phyloP scores from a whole-genome alignment of 2,113 vertebrate species.

The Todiramphus saurophagus region DNA sequence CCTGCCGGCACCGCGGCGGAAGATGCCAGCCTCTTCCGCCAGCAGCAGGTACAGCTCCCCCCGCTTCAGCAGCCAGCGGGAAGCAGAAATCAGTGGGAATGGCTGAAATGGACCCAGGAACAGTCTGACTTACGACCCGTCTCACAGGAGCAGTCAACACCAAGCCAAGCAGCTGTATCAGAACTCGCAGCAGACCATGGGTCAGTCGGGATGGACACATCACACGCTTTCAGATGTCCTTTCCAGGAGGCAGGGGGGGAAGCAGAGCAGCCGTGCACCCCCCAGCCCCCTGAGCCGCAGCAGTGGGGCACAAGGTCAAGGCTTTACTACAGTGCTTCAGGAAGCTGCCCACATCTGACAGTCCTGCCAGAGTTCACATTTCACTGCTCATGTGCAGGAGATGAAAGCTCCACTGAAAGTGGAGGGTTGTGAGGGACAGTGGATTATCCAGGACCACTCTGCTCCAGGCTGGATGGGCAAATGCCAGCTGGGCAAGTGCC shows the following conservation, averaged over 20 bases:
- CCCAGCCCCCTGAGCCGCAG: too few relatives aligned
- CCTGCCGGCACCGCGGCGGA: slow-evolving; percentile 84
- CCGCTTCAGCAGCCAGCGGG: slow-evolving; percentile 89
- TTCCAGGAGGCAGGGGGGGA: fast-evolving
- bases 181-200: fast-evolving
- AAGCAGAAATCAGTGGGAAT: slow-evolving; percentile 86
- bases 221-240: fast-evolving
- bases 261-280: fast-evolving
- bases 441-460: background rate
- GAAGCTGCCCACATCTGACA: background rate
- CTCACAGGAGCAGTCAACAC: background rate
- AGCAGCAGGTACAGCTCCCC: slow-evolving; percentile 81
- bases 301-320: background rate
- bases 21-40: slow-evolving; percentile 84
- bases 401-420: background rate
- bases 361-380: background rate
- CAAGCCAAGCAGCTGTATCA: fast-evolving
- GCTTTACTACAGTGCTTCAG: background rate
- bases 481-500: background rate
- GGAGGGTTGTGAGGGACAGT: background rate
- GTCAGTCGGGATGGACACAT: background rate
- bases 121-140: fast-evolving
- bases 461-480: background rate
- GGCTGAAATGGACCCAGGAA: slow-evolving; percentile 48
- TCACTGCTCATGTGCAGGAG: background rate